phyloP scores from a whole-genome alignment of 2,113 vertebrate species.

The Fulica atra region DNA sequence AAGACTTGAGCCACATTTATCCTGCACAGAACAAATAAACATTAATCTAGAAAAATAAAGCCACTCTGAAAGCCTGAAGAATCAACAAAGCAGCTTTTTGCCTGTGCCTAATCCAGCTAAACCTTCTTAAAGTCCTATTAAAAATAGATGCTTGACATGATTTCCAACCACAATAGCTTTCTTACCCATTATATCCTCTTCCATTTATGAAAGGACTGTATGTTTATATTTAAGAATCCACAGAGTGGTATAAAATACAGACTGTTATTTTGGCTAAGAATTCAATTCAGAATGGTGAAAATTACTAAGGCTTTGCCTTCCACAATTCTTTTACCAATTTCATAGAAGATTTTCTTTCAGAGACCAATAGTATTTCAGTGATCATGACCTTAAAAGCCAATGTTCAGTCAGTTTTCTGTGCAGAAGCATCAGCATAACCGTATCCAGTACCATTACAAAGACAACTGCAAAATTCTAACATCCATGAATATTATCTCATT shows the following conservation, averaged over 20 bases:
- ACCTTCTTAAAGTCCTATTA: constrained; percentile 13
- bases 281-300: not conserved
- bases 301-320: not conserved
- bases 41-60: constrained; percentile 34
- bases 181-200: not conserved
- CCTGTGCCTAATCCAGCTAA: constrained; percentile 39
- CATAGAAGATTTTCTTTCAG: not conserved
- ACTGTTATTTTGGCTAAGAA: not conserved
- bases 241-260: not conserved
- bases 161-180: not conserved
- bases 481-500: not conserved
- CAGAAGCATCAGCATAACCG: not conserved
- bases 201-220: not conserved
- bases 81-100: constrained; percentile 43
- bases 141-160: not conserved
- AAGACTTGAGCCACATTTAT: not conserved
- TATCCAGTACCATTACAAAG: not conserved
- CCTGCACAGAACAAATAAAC: constrained; percentile 11
- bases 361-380: not conserved
- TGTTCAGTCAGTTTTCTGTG: not conserved
- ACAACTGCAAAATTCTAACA: not conserved
- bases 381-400: not conserved
- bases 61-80: constrained; percentile 17
- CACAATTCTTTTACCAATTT: not conserved
- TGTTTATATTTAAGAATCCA: not conserved